Percentiles rank a stretch among this genome's conserved stretches.
These are phyloP conservation scores for Trachelus troglodyta DNA, from an alignment of 2,888 invertebrate species.

Conservation along the genomic window DNA sequence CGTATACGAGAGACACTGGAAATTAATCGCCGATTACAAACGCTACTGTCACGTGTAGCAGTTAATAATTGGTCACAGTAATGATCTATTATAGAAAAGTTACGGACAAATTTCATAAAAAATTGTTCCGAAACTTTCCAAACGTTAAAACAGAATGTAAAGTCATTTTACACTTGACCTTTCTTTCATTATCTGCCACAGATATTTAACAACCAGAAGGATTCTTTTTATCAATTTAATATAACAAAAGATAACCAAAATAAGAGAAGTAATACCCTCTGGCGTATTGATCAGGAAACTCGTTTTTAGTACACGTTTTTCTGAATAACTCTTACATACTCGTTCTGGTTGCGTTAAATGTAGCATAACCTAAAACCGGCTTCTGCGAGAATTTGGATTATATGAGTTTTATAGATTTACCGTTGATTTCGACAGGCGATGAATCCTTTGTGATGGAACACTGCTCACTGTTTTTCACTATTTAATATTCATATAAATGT, in stretches of 20 bases:
- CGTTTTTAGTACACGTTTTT: not conserved
- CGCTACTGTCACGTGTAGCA: not conserved
- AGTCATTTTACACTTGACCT: not conserved
- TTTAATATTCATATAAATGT: not conserved
- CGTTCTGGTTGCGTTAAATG: not conserved
- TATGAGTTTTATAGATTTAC: not conserved
- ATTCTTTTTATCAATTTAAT: not conserved
- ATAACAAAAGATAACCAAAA: not conserved
- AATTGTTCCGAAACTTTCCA: not conserved
- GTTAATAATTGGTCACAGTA: not conserved
- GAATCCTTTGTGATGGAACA: not conserved
- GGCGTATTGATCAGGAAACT: not conserved
- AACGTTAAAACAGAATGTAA: not conserved
- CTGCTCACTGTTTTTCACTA: not conserved
- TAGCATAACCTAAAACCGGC: not conserved
- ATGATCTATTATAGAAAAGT: not conserved
- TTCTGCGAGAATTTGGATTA: not conserved
- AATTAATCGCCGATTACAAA: not conserved
- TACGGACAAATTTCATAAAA: not conserved
- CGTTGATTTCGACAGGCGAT: not conserved
- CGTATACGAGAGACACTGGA: not conserved
- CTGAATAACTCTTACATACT: not conserved
- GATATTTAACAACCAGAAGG: not conserved
- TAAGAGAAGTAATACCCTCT: not conserved
- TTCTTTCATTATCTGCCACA: not conserved